Percentiles rank a stretch among this genome's conserved stretches.
phyloP scores from a whole-genome alignment of 1,140 invertebrate genomes.

The Lineus longissimus region DNA sequence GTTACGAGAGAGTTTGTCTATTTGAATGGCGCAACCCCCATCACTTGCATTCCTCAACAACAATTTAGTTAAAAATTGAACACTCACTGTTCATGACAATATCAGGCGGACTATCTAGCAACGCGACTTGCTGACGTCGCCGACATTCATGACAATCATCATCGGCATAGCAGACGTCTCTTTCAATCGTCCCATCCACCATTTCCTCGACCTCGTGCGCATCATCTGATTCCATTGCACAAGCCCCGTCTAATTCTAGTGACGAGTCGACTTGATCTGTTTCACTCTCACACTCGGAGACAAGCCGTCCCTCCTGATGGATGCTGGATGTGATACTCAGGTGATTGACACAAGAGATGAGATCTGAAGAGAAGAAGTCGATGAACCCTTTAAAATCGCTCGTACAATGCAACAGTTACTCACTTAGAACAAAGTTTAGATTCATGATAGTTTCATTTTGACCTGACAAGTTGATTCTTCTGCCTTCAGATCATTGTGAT shows the following conservation, averaged over 20 bases:
- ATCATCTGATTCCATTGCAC: constrained; percentile 13
- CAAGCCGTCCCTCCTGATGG: constrained; percentile 9
- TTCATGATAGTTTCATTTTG: background rate
- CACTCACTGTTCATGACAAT: background rate
- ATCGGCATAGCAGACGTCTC: constrained; percentile 16
- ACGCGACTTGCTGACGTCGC: background rate
- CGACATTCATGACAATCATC: background rate
- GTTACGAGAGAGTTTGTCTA: too few species aligned
- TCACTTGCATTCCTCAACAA: too few species aligned
- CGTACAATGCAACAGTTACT: background rate
- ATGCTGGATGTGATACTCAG: constrained; percentile 38
- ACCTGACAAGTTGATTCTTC: background rate
- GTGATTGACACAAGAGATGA: constrained; percentile 40
- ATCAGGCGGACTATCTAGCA: background rate
- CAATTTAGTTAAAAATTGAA: background rate
- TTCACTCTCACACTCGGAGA: background rate
- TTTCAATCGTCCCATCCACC: constrained; percentile 30
- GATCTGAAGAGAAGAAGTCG: constrained; percentile 24
- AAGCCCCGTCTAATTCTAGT: background rate
- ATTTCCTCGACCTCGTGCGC: constrained; percentile 21
- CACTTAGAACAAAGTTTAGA: background rate
- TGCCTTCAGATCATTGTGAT: background rate
- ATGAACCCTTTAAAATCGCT: background rate
- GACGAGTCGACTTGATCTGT: background rate
- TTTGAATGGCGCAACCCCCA: background rate